These are phyloP conservation scores for Rhopalosiphum maidis DNA, from an alignment of 1,140 invertebrate species.

Conservation along the genomic window DNA sequence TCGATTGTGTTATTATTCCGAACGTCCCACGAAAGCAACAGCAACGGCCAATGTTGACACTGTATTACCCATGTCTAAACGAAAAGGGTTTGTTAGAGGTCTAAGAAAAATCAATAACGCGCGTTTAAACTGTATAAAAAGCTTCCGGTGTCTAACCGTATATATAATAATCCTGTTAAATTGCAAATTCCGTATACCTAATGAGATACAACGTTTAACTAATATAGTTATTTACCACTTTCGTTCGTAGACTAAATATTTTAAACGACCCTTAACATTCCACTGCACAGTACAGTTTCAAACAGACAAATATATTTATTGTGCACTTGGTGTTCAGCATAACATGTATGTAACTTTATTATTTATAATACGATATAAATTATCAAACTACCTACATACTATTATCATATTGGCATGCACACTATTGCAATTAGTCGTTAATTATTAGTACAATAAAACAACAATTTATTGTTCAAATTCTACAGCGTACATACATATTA, in stretches of 20 bases:
- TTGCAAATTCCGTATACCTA: neutral
- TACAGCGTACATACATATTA: too few species aligned
- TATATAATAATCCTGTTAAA: constrained; percentile 8
- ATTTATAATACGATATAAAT: neutral
- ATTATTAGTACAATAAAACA: neutral
- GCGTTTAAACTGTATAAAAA: neutral
- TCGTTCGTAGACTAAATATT: neutral
- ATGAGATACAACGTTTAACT: constrained; percentile 13
- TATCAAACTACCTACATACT: neutral
- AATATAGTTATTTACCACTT: constrained; percentile 13
- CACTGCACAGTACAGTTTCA: neutral
- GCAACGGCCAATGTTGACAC: neutral
- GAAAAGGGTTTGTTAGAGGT: constrained; percentile 11
- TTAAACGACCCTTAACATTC: neutral
- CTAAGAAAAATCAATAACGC: constrained; percentile 24
- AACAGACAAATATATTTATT: neutral
- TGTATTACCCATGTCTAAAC: neutral
- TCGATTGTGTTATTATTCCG: neutral
- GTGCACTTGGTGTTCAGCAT: neutral
- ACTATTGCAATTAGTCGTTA: neutral
- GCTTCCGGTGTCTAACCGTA: neutral
- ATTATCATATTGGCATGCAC: neutral
- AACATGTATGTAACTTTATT: neutral
- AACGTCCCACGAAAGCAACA: neutral
- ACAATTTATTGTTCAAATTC: neutral